These are phyloP conservation scores for Cotesia vestalis DNA, from an alignment of 1,140 invertebrate genomes.

Conservation along the genomic window DNA sequence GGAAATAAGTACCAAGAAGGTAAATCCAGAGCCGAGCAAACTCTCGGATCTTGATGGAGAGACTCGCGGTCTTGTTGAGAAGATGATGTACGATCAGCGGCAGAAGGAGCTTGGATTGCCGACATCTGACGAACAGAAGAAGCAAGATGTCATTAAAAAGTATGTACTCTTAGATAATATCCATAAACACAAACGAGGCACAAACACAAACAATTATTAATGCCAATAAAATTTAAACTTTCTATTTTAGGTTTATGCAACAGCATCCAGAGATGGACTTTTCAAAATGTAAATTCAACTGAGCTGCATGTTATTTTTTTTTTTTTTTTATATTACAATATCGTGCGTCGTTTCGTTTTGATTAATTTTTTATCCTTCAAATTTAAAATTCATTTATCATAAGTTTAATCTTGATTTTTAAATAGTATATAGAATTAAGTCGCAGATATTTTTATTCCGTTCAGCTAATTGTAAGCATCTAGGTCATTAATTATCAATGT, in stretches of 20 bases:
- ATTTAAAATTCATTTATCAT: too few relatives aligned
- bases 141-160: constrained; percentile 96
- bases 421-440: too few relatives aligned
- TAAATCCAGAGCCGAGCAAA: constrained; percentile 98
- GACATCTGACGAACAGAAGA: constrained; percentile 99
- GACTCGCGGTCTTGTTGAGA: constrained; percentile 96
- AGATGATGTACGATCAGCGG: constrained; percentile 99
- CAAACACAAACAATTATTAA: not conserved
- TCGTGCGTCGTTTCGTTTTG: too few relatives aligned
- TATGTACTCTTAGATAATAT: constrained; percentile 62
- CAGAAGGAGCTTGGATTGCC: constrained; percentile 95
- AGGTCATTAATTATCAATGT: too few relatives aligned
- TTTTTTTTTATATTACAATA: not conserved
- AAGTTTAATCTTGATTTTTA: too few relatives aligned
- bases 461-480: too few relatives aligned
- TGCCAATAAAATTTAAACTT: constrained; percentile 39
- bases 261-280: constrained; percentile 99
- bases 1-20: constrained; percentile 97
- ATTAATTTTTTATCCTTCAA: too few relatives aligned
- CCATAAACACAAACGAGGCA: not conserved
- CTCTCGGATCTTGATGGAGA: constrained; percentile 97
- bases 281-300: constrained; percentile 98
- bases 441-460: too few relatives aligned
- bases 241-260: constrained; percentile 90
- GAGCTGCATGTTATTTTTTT: constrained; percentile 48